phyloP scores from a whole-genome alignment of 2,888 invertebrate genomes.

The Emmelina monodactyla region DNA sequence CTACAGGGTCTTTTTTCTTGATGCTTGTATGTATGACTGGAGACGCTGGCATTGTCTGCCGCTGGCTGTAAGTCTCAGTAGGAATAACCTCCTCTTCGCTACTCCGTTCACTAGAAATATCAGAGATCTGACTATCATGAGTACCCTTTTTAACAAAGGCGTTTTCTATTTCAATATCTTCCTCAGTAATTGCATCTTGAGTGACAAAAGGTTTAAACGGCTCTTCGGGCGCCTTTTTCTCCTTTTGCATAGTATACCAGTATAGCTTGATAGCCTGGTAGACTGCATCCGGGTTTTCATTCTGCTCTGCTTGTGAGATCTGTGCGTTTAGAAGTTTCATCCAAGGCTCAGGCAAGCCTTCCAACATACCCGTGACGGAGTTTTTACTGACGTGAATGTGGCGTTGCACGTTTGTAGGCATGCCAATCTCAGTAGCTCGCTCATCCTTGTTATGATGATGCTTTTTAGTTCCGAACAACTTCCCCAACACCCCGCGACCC shows the following conservation, averaged over 20 bases:
- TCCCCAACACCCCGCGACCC: slow-evolving; percentile 55
- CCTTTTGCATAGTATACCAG: slow-evolving; percentile 86
- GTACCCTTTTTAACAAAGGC: slow-evolving; percentile 77
- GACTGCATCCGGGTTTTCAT: slow-evolving; percentile 89
- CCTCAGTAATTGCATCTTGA: slow-evolving; percentile 80
- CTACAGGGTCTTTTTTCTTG: slow-evolving; percentile 45
- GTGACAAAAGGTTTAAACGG: slow-evolving; percentile 84
- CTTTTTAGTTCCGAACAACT: slow-evolving; percentile 58
- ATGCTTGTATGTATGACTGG: slow-evolving; percentile 47
- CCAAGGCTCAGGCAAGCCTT: slow-evolving; percentile 88
- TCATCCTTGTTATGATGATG: slow-evolving; percentile 53
- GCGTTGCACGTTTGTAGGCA: slow-evolving; percentile 85
- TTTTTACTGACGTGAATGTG: slow-evolving; percentile 89
- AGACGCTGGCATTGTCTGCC: slow-evolving; percentile 65
- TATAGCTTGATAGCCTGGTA: slow-evolving; percentile 91
- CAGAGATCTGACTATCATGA: slow-evolving; percentile 71
- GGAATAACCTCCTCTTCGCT: slow-evolving; percentile 61
- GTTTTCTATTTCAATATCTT: slow-evolving; percentile 83
- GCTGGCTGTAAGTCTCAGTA: slow-evolving; percentile 38
- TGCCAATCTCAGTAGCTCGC: slow-evolving; percentile 74
- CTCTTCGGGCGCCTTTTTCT: slow-evolving; percentile 76
- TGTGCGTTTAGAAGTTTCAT: slow-evolving; percentile 79
- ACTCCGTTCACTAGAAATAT: slow-evolving; percentile 57
- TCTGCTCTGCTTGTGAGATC: slow-evolving; percentile 86
- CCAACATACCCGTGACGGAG: slow-evolving; percentile 80